Evolutionary conservation across 1,140 invertebrate species (phyloP).

Genomic region (Scylla paramamosain): DNA sequence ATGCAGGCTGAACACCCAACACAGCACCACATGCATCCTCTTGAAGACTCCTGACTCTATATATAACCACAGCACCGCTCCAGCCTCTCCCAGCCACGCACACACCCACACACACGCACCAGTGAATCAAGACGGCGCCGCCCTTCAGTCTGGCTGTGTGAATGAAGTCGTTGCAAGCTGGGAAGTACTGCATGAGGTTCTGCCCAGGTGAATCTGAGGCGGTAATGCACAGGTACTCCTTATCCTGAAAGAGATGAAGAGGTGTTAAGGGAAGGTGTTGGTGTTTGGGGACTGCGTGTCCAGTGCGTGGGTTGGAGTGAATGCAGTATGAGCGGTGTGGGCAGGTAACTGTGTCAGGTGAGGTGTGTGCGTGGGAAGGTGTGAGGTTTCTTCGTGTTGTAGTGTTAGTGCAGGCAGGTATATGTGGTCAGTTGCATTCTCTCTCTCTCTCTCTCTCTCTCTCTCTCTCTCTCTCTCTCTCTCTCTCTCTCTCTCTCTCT

Average conservation of each 20-base stretch:
- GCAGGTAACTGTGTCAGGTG: background rate
- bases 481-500: background rate
- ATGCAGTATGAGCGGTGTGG: too few relatives aligned
- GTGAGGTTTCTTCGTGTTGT: too few relatives aligned
- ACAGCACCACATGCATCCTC: too few relatives aligned
- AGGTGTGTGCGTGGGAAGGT: background rate
- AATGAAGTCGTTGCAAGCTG: slow-evolving; percentile 97
- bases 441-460: too few relatives aligned
- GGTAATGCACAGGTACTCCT: slow-evolving; percentile 96
- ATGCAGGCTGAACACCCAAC: too few relatives aligned
- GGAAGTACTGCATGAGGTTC: slow-evolving; percentile 95
- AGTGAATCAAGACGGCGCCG: slow-evolving; percentile 96
- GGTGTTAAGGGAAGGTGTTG: background rate
- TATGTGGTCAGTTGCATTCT: too few relatives aligned
- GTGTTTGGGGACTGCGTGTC: too few relatives aligned
- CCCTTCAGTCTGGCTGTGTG: slow-evolving; percentile 92
- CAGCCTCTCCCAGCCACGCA: background rate
- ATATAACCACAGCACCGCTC: too few relatives aligned
- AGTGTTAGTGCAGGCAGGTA: too few relatives aligned
- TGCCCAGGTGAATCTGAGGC: slow-evolving; percentile 96
- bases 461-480: too few relatives aligned
- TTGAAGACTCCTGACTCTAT: too few relatives aligned
- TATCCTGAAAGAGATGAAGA: slow-evolving; percentile 86
- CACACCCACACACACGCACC: slow-evolving; percentile 83
- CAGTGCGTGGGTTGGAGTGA: too few relatives aligned